Conservation (phyloP, 2,888 invertebrate species). For the Cryptus armator region DNA sequence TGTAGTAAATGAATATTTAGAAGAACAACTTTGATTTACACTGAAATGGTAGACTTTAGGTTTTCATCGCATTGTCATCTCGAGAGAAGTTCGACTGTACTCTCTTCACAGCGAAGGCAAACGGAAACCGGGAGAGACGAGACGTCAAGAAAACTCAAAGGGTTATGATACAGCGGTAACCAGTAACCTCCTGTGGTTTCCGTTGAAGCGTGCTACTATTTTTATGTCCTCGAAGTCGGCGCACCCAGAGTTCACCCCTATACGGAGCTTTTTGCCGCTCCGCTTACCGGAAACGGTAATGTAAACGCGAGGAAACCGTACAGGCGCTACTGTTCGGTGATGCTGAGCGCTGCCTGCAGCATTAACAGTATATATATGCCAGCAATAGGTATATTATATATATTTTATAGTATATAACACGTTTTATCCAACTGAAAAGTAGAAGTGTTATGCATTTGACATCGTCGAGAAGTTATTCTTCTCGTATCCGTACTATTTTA, state of each 20-base stretch:
- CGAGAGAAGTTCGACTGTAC: conserved; percentile 3
- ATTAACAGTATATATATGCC: not conserved
- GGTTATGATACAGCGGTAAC: conserved; percentile 40
- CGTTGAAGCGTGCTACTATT: conserved; percentile 63
- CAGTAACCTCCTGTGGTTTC: conserved; percentile 59
- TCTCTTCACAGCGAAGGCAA: not conserved
- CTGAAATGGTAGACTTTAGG: not conserved
- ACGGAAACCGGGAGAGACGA: conserved; percentile 1
- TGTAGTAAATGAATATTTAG: too few relatives aligned
- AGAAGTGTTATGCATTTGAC: too few relatives aligned
- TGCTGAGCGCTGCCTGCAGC: not conserved
- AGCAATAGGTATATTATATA: too few relatives aligned
- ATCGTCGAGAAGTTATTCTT: too few relatives aligned
- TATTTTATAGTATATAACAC: too few relatives aligned
- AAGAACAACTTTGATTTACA: not conserved
- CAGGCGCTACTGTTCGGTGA: conserved; percentile 6
- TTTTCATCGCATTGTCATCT: not conserved
- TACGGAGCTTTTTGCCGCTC: conserved; percentile 46
- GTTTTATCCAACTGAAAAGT: too few relatives aligned
- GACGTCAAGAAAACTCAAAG: conserved; percentile 37
- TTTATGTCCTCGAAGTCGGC: conserved; percentile 63
- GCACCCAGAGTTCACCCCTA: conserved; percentile 44
- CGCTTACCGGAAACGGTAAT: conserved; percentile 68
- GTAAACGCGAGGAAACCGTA: conserved; percentile 62
- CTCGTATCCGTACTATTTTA: too few relatives aligned